Percentiles rank a stretch among this genome's conserved stretches.
phyloP scores from a whole-genome alignment of 1,140 invertebrate species.

The Drosophila cardini region DNA sequence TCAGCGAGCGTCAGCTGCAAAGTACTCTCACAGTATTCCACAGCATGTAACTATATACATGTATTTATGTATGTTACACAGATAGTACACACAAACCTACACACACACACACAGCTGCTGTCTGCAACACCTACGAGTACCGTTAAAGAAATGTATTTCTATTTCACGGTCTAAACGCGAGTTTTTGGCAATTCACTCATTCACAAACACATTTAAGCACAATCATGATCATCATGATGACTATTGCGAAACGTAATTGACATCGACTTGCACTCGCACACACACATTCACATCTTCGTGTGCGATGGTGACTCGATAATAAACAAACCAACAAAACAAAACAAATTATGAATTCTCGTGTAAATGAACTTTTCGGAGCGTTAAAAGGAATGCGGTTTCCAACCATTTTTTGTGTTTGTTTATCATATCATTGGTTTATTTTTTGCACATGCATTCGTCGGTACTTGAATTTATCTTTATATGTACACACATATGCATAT shows the following conservation, averaged over 20 bases:
- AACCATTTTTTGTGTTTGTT: constrained; percentile 47
- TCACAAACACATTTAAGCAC: constrained; percentile 1
- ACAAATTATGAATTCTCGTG: constrained; percentile 77
- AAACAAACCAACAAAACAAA: constrained; percentile 80
- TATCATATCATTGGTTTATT: constrained; percentile 34
- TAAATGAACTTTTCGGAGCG: constrained; percentile 72
- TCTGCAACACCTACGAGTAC: constrained; percentile 22
- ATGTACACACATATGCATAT: constrained; percentile 24
- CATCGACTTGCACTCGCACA: constrained; percentile 22
- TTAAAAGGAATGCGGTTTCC: constrained; percentile 51
- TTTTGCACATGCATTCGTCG: constrained; percentile 36
- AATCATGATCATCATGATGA: constrained; percentile 39
- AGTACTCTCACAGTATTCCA: constrained; percentile 26
- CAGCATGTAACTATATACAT: constrained; percentile 3
- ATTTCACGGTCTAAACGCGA: constrained; percentile 32
- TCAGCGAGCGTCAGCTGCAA: constrained; percentile 20
- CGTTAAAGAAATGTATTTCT: constrained; percentile 26
- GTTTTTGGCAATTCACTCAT: constrained; percentile 42
- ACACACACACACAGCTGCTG: background rate
- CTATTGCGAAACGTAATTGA: constrained; percentile 46
- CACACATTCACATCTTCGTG: constrained; percentile 1
- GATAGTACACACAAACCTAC: background rate
- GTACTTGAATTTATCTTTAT: constrained; percentile 9
- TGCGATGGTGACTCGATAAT: constrained; percentile 46
- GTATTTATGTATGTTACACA: constrained; percentile 2